Conservation (phyloP, 2,113 vertebrate species). For the Lonchura striata region DNA sequence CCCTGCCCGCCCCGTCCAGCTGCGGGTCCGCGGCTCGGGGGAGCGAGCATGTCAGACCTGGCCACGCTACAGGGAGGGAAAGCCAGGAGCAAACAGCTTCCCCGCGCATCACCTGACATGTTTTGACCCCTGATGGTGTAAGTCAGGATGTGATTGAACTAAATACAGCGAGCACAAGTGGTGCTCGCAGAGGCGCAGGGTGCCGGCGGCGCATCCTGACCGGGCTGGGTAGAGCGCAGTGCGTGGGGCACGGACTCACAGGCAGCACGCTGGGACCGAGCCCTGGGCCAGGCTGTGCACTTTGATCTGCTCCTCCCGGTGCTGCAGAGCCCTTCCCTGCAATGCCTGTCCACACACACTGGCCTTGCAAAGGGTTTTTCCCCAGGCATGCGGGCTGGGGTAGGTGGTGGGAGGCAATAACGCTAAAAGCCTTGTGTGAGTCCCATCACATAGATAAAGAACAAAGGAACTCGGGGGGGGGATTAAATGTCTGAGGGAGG, state of each 20-base stretch:
- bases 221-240: accelerated
- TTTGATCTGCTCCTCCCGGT: not conserved
- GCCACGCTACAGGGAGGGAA: not conserved
- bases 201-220: not conserved
- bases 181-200: not conserved
- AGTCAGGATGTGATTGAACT: not conserved
- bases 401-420: not conserved
- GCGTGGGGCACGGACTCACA: accelerated
- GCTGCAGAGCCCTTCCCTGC: not conserved
- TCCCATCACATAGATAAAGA: not conserved
- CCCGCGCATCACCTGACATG: not conserved
- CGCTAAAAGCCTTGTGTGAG: not conserved
- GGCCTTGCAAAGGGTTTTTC: not conserved
- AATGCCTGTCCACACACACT: accelerated
- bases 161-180: not conserved
- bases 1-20: not conserved
- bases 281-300: not conserved
- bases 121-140: not conserved
- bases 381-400: not conserved
- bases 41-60: not conserved
- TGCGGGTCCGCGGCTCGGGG: not conserved
- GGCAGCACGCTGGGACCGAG: not conserved
- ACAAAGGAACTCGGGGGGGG: not conserved
- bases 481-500: not conserved
- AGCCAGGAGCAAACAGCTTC: not conserved